Evolutionary conservation across 2,113 vertebrate species (phyloP), one percentile per base, ranked within the genome.

Genomic region (Gambusia holbrooki): DNA sequence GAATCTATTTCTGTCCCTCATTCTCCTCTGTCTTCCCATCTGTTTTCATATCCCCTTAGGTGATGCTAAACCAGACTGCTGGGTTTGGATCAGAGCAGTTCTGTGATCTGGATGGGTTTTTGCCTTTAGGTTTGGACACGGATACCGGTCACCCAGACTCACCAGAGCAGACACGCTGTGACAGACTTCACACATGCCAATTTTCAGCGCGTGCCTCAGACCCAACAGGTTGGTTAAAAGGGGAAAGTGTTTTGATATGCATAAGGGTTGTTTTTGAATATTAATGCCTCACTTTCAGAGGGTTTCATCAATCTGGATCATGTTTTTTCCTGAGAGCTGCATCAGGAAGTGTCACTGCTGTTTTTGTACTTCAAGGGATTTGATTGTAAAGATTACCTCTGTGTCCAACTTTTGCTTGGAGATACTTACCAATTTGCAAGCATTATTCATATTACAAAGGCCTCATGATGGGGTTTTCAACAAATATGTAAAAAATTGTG

Each of bases 391-490:
- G 89, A 94, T 93, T 94, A 87, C 86, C 84, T 93, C 88, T 85
- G 89, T 90, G 89, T 93, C 90, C 90, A 90, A 90, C 88, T 85
- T 87, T 80, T 88, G 84, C 90, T 83, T 67, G 82, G 77, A 91
- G 89, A 92, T 91, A 87, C 84, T 92, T 92, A 90, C 87, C 90
- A 93, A 92, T 93, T 93, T 94, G 73, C 76, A 81, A 92, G 90
- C 69, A 66, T 86, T 93, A 88, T 90, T 93, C 88, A 90, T 91
- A 87, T 89, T 87, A 90, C 90, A 89, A 88, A 89, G 84, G 84
- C 90, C 88, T 89, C 89, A 90, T 94, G 93, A 94, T 93, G 90
- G 90, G 90, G 91, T 93, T 92, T 91, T 91, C 87, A 93, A 86
- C 89, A 92, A 93, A 92, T 93, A 92, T 90, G 91, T 92, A 88